Percentiles rank a stretch among this genome's conserved stretches.
Conservation (phyloP, 1,140 invertebrate species). For the Alviniconcha marisindica region DNA sequence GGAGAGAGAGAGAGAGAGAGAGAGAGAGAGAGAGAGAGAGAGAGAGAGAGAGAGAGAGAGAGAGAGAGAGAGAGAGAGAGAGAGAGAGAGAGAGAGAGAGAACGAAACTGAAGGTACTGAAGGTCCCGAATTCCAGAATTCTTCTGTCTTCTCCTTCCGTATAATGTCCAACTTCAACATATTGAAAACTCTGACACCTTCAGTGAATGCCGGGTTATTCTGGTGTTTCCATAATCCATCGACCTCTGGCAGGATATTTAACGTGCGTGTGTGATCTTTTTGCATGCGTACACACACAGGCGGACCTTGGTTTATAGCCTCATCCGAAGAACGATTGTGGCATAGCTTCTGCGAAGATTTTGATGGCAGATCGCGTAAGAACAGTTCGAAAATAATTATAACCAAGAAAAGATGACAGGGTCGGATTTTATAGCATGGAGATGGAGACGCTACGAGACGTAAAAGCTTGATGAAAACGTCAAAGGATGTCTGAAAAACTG, state of each 20-base stretch:
- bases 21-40: slow-evolving; percentile 8
- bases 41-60: slow-evolving; percentile 27
- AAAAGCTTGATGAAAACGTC: no score
- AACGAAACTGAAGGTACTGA: neutral
- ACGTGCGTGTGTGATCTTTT: neutral
- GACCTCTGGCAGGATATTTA: neutral
- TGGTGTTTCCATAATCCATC: neutral
- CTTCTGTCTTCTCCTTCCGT: neutral
- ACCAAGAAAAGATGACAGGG: no score
- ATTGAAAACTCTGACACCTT: neutral
- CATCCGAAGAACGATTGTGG: no score
- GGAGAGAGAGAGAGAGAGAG: neutral
- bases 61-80: slow-evolving; percentile 21
- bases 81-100: slow-evolving; percentile 18
- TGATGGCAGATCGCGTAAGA: no score
- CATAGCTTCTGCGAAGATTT: no score
- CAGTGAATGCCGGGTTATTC: neutral
- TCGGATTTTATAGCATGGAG: no score
- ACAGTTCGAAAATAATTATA: no score
- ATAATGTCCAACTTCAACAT: no score
- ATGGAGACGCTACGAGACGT: no score
- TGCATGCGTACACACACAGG: no score
- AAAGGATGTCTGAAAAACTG: no score
- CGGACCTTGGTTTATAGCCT: no score
- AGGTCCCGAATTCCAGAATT: neutral